Base-by-base conservation (phyloP, 2,113 vertebrate genomes). In the Variabilichromis moorii region DNA sequence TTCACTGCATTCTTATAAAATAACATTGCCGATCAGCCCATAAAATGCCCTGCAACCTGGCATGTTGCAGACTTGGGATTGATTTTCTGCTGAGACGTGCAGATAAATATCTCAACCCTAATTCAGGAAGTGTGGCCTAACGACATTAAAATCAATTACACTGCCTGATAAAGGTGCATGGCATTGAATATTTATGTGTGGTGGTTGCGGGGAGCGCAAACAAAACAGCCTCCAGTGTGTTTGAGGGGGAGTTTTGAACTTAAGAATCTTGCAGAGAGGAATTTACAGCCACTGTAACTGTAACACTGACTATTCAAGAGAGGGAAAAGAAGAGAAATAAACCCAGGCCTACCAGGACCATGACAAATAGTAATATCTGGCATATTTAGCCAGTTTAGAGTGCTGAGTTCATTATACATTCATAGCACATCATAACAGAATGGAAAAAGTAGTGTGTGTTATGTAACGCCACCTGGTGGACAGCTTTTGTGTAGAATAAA, bases 381-480 rank as follows among this genome's bases (percentile, higher is more conserved):
- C n/a, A 50, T 78, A 78, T 50, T 76, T 31, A 4, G 24, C 14
- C 71, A 76, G 42, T 1, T 76, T 76, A 19, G 3, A 28, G 42
- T 76, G 71, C 42, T 19, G 24, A 7, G 40, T 10, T 50, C 4
- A 0, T 78, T 47, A 78, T 8, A 78, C 42, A 50, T 78, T 78
- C 16, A 78, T 5, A 50, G 26, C 73, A 50, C 45, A 78, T 78
- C 24, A 31, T 31, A 31, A 31, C 26, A 78, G 45, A 50, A 12
- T 50, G 16, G 45, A 31, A 78, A 78, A 76, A 47, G 24, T 28
- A 76, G 14, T 10, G 42, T 1, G 35, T 78, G 73, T 51, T 51
- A n/a, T 51, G 45, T 78, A 78, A n/a, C 17, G 28, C 73, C 45
- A 78, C 26, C 73, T 78, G 45, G 73, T 78, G 73, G 45, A 78